Percentiles rank a stretch among this genome's conserved stretches.
Evolutionary conservation across 1,140 invertebrate genomes (phyloP).

Genomic region (Harpegnathos saltator): DNA sequence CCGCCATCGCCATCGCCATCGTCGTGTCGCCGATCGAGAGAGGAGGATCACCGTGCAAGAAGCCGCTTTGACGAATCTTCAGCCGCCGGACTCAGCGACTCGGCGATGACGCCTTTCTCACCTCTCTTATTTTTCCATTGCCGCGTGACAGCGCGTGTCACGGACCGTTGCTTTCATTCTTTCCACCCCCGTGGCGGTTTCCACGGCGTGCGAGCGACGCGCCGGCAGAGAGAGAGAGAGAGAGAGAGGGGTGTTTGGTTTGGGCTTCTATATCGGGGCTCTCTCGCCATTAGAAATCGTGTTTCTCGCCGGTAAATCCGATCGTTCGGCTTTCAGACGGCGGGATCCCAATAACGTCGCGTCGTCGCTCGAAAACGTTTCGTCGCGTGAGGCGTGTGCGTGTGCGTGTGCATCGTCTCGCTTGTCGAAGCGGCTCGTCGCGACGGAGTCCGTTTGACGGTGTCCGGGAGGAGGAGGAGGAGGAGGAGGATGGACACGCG

Average conservation of each 20-base stretch:
- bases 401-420: no score
- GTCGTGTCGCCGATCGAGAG: slow-evolving; percentile 29
- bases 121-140: slow-evolving; percentile 36
- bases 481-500: no score
- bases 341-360: no score
- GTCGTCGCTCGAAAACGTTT: neutral
- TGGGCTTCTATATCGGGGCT: neutral
- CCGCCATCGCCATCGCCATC: no score
- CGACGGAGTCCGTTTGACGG: no score
- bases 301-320: neutral
- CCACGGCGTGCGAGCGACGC: slow-evolving; percentile 59
- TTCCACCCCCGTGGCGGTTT: slow-evolving; percentile 50
- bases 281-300: slow-evolving; percentile 1
- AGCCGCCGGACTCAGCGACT: neutral
- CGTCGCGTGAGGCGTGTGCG: neutral
- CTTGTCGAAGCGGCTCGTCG: no score
- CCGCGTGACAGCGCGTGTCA: slow-evolving; percentile 68
- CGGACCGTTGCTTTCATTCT: slow-evolving; percentile 77
- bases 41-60: neutral
- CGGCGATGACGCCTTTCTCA: slow-evolving; percentile 15
- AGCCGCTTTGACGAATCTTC: slow-evolving; percentile 2
- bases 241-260: neutral
- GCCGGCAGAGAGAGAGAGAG: no score
- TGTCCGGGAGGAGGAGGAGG: no score
- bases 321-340: neutral